Percentiles rank a stretch among this genome's conserved stretches.
phyloP scores from a whole-genome alignment of 1,140 invertebrate species.

The Lucilia sericata region DNA sequence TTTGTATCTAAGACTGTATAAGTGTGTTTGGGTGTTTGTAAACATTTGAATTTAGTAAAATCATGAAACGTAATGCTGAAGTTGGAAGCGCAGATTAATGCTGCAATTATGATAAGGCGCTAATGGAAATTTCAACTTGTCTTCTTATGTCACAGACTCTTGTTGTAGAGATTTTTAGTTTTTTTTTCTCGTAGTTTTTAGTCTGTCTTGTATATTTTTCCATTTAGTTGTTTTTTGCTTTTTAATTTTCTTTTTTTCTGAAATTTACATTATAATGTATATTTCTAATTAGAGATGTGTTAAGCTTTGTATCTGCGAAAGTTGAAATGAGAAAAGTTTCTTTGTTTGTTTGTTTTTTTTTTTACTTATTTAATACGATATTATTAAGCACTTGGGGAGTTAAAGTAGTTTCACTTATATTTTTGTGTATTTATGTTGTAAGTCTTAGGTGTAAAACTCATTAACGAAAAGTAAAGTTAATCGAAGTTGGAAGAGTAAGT shows the following conservation, averaged over 20 bases:
- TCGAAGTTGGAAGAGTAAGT: too few species aligned
- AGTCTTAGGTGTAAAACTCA: too few species aligned
- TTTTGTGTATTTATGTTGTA: background rate
- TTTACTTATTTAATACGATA: background rate
- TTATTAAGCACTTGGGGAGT: slow-evolving; percentile 11
- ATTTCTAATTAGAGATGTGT: slow-evolving; percentile 41
- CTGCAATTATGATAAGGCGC: slow-evolving; percentile 49
- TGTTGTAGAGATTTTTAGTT: background rate
- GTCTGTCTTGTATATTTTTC: background rate
- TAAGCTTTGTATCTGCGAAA: slow-evolving; percentile 23
- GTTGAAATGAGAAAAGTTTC: slow-evolving; percentile 32
- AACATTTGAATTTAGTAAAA: slow-evolving; percentile 35
- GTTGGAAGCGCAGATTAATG: slow-evolving; percentile 49
- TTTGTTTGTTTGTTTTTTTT: background rate
- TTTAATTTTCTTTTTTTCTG: background rate
- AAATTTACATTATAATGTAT: slow-evolving; percentile 32
- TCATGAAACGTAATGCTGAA: slow-evolving; percentile 38
- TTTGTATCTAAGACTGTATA: slow-evolving; percentile 16
- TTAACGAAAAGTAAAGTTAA: too few species aligned
- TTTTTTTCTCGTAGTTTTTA: background rate
- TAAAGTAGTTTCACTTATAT: background rate
- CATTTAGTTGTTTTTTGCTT: background rate
- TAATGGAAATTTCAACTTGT: slow-evolving; percentile 49
- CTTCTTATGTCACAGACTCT: slow-evolving; percentile 29
- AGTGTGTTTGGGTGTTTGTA: background rate